Evolutionary conservation across 64 coral and sea anemone genomes (phyloP), one percentile per base, ranked within the genome.

Genomic region (Pocillopora damicornis): DNA sequence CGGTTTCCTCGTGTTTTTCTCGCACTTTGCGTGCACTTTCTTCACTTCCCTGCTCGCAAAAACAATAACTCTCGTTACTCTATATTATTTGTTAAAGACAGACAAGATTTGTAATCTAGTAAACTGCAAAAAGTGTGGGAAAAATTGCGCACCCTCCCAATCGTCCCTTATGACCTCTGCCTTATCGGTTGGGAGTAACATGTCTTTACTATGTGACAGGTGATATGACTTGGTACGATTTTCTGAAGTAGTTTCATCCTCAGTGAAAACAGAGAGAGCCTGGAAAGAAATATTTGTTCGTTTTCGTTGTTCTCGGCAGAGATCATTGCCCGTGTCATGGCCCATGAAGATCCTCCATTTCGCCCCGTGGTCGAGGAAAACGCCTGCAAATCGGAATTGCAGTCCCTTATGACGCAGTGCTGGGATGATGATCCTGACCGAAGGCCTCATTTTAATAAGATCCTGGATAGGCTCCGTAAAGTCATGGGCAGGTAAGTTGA

Each of bases 361-460:
- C 89, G 93, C 59, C 93, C 93, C 63, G 86, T 95, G 15, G 93
- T 95, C 18, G 76, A 90, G 13, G 79, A 37, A 5, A 89, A 73
- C 64, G 89, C 89, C 12, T 91, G 93, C 45, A 95, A 95, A 67
- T 60, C 78, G 56, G 93, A 95, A 56, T 51, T 95, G 13, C 79
- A 86, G 15, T 86, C 89, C 12, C 36, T 95, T 35, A 95, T 95
- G 93, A 89, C 91, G 20, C 93, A 95, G 75, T 95, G 89, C 79
- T 95, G 93, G 93, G 93, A 95, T 42, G 87, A 82, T 15, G 93
- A 95, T 18, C 93, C 93, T 9, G 93, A 95, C 61, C 91, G 91
- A 61, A 73, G 93, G 22, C 93, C 93, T 10, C 93, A 95, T 37
- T 95, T 95, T 69, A 95, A 87, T 76, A 95, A 95, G 86, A 95